These are phyloP conservation scores for Blomia tropicalis DNA, from an alignment of 2,888 invertebrate species.

Conservation along the genomic window DNA sequence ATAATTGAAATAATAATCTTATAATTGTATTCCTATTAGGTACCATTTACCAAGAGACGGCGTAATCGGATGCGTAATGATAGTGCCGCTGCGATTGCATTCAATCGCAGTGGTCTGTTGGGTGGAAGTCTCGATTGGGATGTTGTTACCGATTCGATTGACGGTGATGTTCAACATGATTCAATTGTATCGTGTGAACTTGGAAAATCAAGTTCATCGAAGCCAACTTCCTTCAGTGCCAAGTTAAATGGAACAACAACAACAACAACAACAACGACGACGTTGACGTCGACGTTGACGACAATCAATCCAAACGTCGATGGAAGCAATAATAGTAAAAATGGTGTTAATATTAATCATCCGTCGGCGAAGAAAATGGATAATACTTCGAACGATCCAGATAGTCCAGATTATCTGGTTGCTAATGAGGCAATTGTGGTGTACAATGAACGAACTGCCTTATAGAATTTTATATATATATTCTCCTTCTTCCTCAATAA, in stretches of 20 bases:
- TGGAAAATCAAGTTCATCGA: neutral
- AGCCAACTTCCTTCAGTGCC: too few relatives aligned
- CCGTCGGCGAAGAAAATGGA: neutral
- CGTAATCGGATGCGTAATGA: constrained; percentile 64
- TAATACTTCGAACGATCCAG: constrained; percentile 15
- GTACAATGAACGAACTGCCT: constrained; percentile 60
- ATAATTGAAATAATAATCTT: neutral
- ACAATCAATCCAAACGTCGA: neutral
- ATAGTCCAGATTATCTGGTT: constrained; percentile 48
- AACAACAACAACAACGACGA: neutral
- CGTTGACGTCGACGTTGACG: neutral
- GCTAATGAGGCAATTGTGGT: constrained; percentile 53
- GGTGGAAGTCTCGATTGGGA: constrained; percentile 26
- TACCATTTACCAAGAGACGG: constrained; percentile 58
- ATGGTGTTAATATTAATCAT: neutral
- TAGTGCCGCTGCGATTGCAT: constrained; percentile 61
- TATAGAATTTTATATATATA: too few relatives aligned
- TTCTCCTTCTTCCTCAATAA: too few relatives aligned
- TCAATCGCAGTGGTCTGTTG: constrained; percentile 49
- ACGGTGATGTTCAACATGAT: neutral
- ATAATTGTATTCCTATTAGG: constrained; percentile 39
- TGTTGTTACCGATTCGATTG: constrained; percentile 26
- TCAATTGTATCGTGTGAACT: too few relatives aligned
- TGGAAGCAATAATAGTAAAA: neutral
- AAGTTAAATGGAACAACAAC: too few relatives aligned